These are phyloP conservation scores for Cyprinodon diabolis DNA, from an alignment of 2,797 vertebrate genomes.

Conservation along the genomic window DNA sequence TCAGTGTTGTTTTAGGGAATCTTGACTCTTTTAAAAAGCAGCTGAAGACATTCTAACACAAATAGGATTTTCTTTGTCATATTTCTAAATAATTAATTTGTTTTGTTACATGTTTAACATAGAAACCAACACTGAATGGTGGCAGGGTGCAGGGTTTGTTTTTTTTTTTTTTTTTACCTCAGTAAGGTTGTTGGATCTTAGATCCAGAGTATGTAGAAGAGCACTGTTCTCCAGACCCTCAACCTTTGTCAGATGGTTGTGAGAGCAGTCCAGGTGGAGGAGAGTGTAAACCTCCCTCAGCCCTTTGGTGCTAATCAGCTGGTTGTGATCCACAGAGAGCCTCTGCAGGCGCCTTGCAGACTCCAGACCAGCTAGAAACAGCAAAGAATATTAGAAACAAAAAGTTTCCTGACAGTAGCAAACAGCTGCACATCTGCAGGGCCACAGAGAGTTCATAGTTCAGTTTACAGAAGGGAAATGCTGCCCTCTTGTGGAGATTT, in stretches of 20 bases:
- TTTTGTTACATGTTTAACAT: too few relatives aligned
- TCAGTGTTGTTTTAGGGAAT: background rate
- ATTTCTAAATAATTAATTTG: too few relatives aligned
- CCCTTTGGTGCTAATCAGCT: slow-evolving; percentile 89
- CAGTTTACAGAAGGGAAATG: slow-evolving; percentile 30
- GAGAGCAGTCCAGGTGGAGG: slow-evolving; percentile 88
- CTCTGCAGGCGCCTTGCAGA: slow-evolving; percentile 85
- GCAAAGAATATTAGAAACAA: slow-evolving; percentile 10
- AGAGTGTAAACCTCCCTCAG: slow-evolving; percentile 84
- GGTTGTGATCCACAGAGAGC: slow-evolving; percentile 90
- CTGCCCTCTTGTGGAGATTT: slow-evolving; percentile 70
- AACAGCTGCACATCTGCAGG: slow-evolving; percentile 1
- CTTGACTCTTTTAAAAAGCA: background rate
- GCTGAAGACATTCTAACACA: background rate
- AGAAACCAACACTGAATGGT: too few relatives aligned
- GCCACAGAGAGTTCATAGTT: background rate
- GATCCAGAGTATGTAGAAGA: slow-evolving; percentile 87
- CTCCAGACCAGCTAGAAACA: slow-evolving; percentile 85
- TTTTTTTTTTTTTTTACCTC: slow-evolving; percentile 79
- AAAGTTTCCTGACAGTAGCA: slow-evolving; percentile 4
- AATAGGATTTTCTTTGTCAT: background rate
- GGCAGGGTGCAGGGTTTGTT: too few relatives aligned
- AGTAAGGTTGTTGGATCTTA: slow-evolving; percentile 89
- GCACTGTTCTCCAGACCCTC: slow-evolving; percentile 88
- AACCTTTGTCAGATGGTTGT: slow-evolving; percentile 87